Evolutionary conservation across 2,888 invertebrate genomes (phyloP), one percentile per base, ranked within the genome.

Genomic region (Pandemis corylana): DNA sequence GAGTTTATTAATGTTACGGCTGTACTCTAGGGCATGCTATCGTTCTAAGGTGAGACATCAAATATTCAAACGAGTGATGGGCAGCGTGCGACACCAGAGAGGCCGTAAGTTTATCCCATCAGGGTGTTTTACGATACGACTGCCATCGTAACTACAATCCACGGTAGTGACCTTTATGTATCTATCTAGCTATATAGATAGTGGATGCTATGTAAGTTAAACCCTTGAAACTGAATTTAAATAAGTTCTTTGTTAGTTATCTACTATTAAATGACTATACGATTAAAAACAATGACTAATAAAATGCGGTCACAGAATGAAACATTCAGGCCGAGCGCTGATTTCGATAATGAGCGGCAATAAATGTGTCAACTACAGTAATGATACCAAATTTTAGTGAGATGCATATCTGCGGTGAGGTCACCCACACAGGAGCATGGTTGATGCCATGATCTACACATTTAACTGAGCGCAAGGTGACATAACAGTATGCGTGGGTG

Each of bases 1-100:
- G 9, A 49, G 59, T 69, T n/a, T 68, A 69, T 69, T 46, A 61
- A 69, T 61, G 59, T 69, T 49, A 62, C 49, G 49, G 53, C 68
- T 20, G n/a, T n/a, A 62, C 62, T 56, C 53, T 12, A 42, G 67
- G 67, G 67, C 56, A 20, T 81, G 83, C 82, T 84, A 79, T 79
- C 85, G 83, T 84, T 84, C 82, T 85, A 86, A 84, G 86, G 85
- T 84, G 81, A 83, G 77, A 53, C 77, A 80, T 84, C 78, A 83
- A 86, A 83, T 85, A 86, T 86, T 87, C 82, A 85, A 79, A 79
- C 78, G 78, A 80, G 75, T 80, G 82, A 84, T 87, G 76, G 83
- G 78, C 82, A 81, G 82, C 82, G 81, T 82, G 85, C 81, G 79
- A 79, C 78, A 78, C 78, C 80, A 78, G 80, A 81, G 80, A 79